Evolutionary conservation across 2,113 vertebrate species (phyloP), one percentile per base, ranked within the genome.

Genomic region (Craseonycteris thonglongyai): DNA sequence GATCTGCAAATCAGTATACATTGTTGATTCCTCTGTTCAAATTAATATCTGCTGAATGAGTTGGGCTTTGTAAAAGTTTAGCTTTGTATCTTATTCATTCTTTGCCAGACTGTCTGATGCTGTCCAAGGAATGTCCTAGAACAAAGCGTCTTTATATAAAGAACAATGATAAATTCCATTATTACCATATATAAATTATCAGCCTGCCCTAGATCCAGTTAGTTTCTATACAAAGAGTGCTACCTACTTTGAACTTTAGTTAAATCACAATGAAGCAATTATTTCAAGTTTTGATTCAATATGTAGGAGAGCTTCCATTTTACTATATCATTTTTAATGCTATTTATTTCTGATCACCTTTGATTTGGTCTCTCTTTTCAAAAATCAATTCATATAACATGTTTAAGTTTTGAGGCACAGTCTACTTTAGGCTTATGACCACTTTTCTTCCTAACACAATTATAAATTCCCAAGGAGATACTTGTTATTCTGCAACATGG

Each of bases 31-130:
- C 88, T 92, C 84, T 84, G 92, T 97, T 97, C 95, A 98, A 98
- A 98, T 98, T 98, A 98, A 97, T 98, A 98, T 97, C 96, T 99
- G 98, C 96, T 98, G 98, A 98, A 98, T 97, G 98, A 98, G 93
- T 92, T 68, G 89, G 87, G 76, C 95, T 97, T 97, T 97, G 80
- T 97, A 97, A 92, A 98, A 97, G 89, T 94, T 97, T 85, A 92
- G 88, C 94, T 98, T 97, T 98, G 94, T 97, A 75, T 97, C 97
- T 97, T 97, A 95, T 96, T 98, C 97, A 93, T 97, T 98, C 97
- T 97, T 97, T 98, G 92, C 96, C 97, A 98, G 92, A 88, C 59
- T 92, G 75, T 96, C 97, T 97, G 92, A 90, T 97, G 80, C 97
- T 97, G 94, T 88, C 97, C 98, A 90, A 98, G 97, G 96, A 98